phyloP scores from a whole-genome alignment of 2,113 vertebrate genomes.

The Aphyosemion australe region DNA sequence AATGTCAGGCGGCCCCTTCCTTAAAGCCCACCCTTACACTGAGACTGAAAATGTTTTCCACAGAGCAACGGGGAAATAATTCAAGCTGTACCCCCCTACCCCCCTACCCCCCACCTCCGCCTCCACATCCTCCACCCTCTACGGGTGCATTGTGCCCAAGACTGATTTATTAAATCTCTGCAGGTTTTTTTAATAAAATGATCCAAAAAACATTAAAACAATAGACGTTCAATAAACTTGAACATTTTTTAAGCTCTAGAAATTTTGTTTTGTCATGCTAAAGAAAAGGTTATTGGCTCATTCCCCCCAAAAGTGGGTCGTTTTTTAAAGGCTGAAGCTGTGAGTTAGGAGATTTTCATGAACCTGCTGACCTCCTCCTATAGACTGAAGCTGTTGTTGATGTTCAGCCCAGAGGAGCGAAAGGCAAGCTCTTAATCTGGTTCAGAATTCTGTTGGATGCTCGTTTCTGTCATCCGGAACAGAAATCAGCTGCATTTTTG shows the following conservation, averaged over 20 bases:
- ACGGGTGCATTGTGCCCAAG: no score
- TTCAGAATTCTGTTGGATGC: constrained; percentile 56
- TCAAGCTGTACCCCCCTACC: constrained; percentile 5
- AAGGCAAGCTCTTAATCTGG: constrained; percentile 24
- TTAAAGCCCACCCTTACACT: constrained; percentile 43
- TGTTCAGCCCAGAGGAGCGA: constrained; percentile 6
- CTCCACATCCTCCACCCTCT: no score
- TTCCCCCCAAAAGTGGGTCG: constrained; percentile 50
- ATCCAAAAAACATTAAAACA: constrained; percentile 33
- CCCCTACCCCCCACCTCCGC: neutral
- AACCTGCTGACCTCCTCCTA: constrained; percentile 58
- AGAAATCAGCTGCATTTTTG: constrained; percentile 17
- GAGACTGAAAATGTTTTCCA: constrained; percentile 67
- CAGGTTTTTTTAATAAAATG: neutral
- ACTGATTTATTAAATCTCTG: no score
- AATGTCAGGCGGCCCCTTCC: constrained; percentile 58
- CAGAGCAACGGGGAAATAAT: constrained; percentile 42
- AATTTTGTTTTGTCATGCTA: constrained; percentile 24
- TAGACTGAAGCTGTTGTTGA: constrained; percentile 41
- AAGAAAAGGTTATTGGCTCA: constrained; percentile 33
- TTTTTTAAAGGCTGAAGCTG: constrained; percentile 32
- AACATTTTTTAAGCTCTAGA: constrained; percentile 11
- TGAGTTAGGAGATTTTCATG: constrained; percentile 49
- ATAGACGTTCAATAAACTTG: constrained; percentile 12
- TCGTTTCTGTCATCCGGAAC: constrained; percentile 4